A percentile compares a stretch with the other conserved stretches of the same genome.
Conservation (phyloP, 2,113 vertebrate genomes). For the Oryzias woworae region DNA sequence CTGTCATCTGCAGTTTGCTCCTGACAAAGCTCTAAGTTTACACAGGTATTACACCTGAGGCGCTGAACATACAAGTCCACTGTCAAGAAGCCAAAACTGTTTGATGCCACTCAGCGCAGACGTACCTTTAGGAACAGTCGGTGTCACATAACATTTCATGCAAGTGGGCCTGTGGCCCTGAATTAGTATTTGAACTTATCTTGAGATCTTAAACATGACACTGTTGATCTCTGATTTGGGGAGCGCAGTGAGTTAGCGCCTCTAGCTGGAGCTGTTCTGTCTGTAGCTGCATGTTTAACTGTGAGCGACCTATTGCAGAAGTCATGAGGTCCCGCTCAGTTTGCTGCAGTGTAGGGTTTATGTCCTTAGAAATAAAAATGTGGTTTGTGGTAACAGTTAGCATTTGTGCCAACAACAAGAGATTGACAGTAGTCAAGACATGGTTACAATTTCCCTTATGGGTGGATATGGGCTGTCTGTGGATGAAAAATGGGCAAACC, state of each 20-base stretch:
- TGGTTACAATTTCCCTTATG: too few relatives aligned
- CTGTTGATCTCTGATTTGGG: conserved; percentile 66
- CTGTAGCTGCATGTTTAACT: conserved; percentile 8
- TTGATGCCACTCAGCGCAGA: conserved; percentile 49
- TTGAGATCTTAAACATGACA: conserved; percentile 64
- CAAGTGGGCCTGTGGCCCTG: conserved; percentile 49
- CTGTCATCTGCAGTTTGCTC: conserved; percentile 37
- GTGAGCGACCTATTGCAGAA: conserved; percentile 41
- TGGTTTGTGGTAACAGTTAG: too few relatives aligned
- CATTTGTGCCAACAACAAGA: too few relatives aligned
- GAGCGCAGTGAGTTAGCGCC: conserved; percentile 39
- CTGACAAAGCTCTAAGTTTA: conserved; percentile 64
- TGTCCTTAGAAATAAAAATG: too few relatives aligned
- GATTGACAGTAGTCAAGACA: too few relatives aligned
- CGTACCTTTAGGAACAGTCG: conserved; percentile 39
- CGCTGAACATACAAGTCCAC: conserved; percentile 31
- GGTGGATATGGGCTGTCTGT: too few relatives aligned
- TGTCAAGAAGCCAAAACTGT: conserved; percentile 55
- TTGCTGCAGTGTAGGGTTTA: too few relatives aligned
- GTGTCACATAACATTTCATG: conserved; percentile 60
- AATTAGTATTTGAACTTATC: conserved; percentile 60
- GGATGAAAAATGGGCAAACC: too few relatives aligned
- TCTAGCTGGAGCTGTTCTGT: conserved; percentile 34
- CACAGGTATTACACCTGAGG: conserved; percentile 47
- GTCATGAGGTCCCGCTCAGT: conserved; percentile 5